These are phyloP conservation scores for Chaetura pelagica DNA, from an alignment of 2,113 vertebrate species.

Conservation along the genomic window DNA sequence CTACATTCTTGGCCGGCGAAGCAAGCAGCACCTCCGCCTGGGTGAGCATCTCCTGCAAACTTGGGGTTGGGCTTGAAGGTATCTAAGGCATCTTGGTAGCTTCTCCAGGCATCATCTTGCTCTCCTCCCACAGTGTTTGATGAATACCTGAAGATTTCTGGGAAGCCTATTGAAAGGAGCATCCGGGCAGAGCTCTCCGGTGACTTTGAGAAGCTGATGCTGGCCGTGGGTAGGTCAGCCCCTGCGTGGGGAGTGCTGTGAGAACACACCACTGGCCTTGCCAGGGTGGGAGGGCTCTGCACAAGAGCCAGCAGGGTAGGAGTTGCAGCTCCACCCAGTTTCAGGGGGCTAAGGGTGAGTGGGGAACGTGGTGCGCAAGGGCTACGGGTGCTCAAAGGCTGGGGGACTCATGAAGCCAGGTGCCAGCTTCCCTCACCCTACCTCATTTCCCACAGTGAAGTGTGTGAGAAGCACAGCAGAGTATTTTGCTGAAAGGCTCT, in stretches of 20 bases:
- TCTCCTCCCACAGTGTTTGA: slow-evolving; percentile 86
- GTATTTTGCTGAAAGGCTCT: slow-evolving; percentile 92
- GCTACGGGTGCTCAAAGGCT: not conserved
- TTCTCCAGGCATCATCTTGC: not conserved
- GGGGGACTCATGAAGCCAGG: not conserved
- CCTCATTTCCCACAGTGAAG: slow-evolving; percentile 81
- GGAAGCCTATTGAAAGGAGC: slow-evolving; percentile 90
- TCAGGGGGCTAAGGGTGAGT: accelerated
- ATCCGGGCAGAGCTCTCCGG: slow-evolving; percentile 93
- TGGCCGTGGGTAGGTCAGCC: slow-evolving; percentile 87
- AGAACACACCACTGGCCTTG: accelerated
- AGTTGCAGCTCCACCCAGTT: not conserved
- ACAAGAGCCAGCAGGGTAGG: not conserved
- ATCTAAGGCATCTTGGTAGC: not conserved
- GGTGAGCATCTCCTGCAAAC: slow-evolving; percentile 75
- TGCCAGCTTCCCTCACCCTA: not conserved
- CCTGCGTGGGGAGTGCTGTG: accelerated
- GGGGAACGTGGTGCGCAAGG: not conserved
- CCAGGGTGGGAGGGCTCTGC: not conserved
- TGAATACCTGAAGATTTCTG: slow-evolving; percentile 88
- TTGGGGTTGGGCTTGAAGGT: not conserved
- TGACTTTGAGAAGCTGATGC: slow-evolving; percentile 95
- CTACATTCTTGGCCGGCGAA: slow-evolving; percentile 93
- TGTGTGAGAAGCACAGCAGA: slow-evolving; percentile 87
- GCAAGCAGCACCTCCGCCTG: slow-evolving; percentile 88